Evolutionary conservation across 2,888 invertebrate genomes (phyloP), one percentile per base, ranked within the genome.

Genomic region (Pterostichus madidus): DNA sequence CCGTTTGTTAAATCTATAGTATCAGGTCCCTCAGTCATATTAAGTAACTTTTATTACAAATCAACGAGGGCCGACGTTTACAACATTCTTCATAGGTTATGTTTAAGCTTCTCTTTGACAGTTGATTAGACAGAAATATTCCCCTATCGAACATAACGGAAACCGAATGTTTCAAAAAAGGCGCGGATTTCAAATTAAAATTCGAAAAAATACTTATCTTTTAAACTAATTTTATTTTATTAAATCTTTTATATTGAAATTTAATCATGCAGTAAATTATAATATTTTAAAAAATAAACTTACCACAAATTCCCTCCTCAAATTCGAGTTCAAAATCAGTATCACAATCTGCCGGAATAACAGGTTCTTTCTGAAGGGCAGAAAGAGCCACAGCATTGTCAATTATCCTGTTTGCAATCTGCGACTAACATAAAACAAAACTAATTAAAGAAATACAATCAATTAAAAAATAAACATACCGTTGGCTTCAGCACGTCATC

Each of bases 401-500:
- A 73, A 24, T 71, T 71, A 24, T 3, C 24, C 24, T 24, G 24
- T 3, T 24, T 24, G 24, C 3, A 24, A 10, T 44, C 44, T 35
- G 3, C 13, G 15, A 2, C 49, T 13, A 13, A 49, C 49, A 49
- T 49, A 6, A 49, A 49, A 10, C 10, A 49, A 49, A 49, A 49
- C 11, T 5, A 24, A 24, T 24, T 24, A 24, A 24, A 24, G 1
- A 24, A 24, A 24, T 24, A 3, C 24, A 24, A 24, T 24, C 3
- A 24, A 24, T 2, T 24, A 24, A 1, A n/a, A 24, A 24, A 17
- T 61, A 15, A 61, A 78, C 7, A 82, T 85, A 85, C 85, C 32
- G 84, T 59, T 17, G 82, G 56, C 52, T 81, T 81, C 24, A 64
- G 84, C 39, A 85, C 85, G 10, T 87, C 87, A 7, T 88, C 94